Conservation (phyloP, 2,888 invertebrate species). For the Itoplectis maculator region DNA sequence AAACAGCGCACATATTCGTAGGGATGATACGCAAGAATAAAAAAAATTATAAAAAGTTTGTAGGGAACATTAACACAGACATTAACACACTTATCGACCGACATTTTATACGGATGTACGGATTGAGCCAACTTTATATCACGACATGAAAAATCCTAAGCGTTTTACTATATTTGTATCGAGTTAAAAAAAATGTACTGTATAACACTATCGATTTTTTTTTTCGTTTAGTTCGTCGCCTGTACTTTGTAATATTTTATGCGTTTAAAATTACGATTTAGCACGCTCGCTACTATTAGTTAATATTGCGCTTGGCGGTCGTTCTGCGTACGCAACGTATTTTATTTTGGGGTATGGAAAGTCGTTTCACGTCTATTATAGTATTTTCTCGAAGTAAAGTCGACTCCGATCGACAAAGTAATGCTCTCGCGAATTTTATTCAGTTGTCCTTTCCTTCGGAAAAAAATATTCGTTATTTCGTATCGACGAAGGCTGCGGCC, state of each 20-base stretch:
- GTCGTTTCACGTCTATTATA: slow-evolving; percentile 32
- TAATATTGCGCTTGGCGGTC: slow-evolving; percentile 30
- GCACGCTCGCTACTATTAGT: slow-evolving; percentile 41
- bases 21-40: slow-evolving; percentile 26
- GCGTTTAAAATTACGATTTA: slow-evolving; percentile 46
- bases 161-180: slow-evolving; percentile 65
- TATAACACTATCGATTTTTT: slow-evolving; percentile 34
- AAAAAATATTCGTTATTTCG: not conserved
- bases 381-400: slow-evolving; percentile 5
- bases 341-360: slow-evolving; percentile 21
- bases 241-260: slow-evolving; percentile 50
- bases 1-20: slow-evolving; percentile 33
- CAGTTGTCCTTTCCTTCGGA: not conserved
- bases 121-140: slow-evolving; percentile 49
- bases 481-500: slow-evolving; percentile 13
- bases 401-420: slow-evolving; percentile 15
- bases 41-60: slow-evolving; percentile 8
- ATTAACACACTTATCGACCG: slow-evolving; percentile 59
- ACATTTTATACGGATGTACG: slow-evolving; percentile 69
- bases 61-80: slow-evolving; percentile 16
- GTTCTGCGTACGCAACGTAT: slow-evolving; percentile 16
- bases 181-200: slow-evolving; percentile 41
- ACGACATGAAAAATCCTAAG: slow-evolving; percentile 22
- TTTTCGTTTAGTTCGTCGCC: slow-evolving; percentile 45
- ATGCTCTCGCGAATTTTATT: slow-evolving; percentile 3